Conservation (phyloP, 2,888 invertebrate genomes). For the Epirrhoe tristata region DNA sequence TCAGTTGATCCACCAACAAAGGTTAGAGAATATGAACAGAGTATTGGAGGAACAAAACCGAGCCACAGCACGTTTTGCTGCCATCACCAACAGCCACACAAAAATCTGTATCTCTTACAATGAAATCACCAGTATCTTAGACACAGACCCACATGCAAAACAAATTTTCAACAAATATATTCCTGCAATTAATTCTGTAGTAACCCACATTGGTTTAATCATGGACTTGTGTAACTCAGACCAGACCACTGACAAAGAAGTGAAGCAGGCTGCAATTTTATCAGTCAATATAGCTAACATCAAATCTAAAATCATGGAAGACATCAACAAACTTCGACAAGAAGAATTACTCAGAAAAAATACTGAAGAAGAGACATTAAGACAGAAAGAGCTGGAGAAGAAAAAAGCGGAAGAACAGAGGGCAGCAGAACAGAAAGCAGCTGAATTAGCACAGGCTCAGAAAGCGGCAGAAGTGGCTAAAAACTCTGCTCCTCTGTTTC, state of each 20-base stretch:
- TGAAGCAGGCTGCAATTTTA: slow-evolving; percentile 82
- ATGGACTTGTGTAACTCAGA: slow-evolving; percentile 76
- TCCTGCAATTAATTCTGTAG: slow-evolving; percentile 67
- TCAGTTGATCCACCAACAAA: slow-evolving; percentile 70
- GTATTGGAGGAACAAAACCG: slow-evolving; percentile 81
- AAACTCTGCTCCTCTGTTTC: slow-evolving; percentile 70
- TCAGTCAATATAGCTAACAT: slow-evolving; percentile 79
- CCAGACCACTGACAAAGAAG: slow-evolving; percentile 78
- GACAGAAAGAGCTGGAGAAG: slow-evolving; percentile 63
- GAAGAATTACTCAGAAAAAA: slow-evolving; percentile 55
- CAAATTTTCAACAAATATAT: slow-evolving; percentile 74
- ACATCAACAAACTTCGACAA: slow-evolving; percentile 61
- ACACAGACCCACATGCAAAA: slow-evolving; percentile 73
- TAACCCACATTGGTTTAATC: slow-evolving; percentile 74
- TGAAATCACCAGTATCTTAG: slow-evolving; percentile 79
- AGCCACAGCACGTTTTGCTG: slow-evolving; percentile 78
- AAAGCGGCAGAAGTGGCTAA: slow-evolving; percentile 47
- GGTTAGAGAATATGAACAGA: slow-evolving; percentile 78
- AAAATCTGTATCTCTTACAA: slow-evolving; percentile 85
- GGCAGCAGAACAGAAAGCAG: slow-evolving; percentile 48
- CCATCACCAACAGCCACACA: slow-evolving; percentile 84
- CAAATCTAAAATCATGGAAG: slow-evolving; percentile 70
- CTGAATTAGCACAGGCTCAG: slow-evolving; percentile 48
- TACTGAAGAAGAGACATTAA: slow-evolving; percentile 61
- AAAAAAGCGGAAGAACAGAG: slow-evolving; percentile 56